Percentiles rank a stretch among this genome's conserved stretches.
phyloP scores from a whole-genome alignment of 2,888 invertebrate genomes.

The Ophonus ardosiacus region DNA sequence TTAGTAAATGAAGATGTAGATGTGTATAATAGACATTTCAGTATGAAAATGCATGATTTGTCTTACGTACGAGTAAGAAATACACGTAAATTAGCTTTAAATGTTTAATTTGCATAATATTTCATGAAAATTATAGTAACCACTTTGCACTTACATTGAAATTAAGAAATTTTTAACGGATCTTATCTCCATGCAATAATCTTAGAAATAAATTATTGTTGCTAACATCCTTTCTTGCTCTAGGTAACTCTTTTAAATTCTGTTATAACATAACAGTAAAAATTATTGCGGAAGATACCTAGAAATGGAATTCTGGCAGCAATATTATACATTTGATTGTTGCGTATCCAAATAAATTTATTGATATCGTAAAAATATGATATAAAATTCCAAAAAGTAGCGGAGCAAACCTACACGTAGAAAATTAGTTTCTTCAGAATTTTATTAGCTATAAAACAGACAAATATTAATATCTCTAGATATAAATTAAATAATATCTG shows the following conservation, averaged over 20 bases:
- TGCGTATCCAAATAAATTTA: conserved; percentile 33
- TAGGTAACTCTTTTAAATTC: background rate
- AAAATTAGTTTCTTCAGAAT: conserved; percentile 39
- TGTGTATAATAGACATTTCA: no score
- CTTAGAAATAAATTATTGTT: background rate
- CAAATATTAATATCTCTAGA: conserved; percentile 30
- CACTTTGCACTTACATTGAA: background rate
- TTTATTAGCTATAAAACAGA: conserved; percentile 41
- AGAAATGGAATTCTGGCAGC: conserved; percentile 11
- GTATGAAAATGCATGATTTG: no score
- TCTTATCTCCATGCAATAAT: background rate
- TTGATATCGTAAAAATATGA: conserved; percentile 43
- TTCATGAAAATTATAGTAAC: background rate
- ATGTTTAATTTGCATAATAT: background rate
- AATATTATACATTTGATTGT: conserved; percentile 35
- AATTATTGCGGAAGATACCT: conserved; percentile 8
- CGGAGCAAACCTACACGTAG: conserved; percentile 42
- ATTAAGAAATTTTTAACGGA: background rate
- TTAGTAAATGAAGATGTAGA: no score
- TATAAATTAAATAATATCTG: conserved; percentile 40
- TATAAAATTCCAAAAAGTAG: conserved; percentile 39
- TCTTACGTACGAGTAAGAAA: no score
- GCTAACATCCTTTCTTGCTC: background rate
- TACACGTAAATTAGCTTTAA: no score
- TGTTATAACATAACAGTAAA: conserved; percentile 5